Base-by-base conservation (phyloP, 2,888 invertebrate genomes). In the Physocephala rufipes region DNA sequence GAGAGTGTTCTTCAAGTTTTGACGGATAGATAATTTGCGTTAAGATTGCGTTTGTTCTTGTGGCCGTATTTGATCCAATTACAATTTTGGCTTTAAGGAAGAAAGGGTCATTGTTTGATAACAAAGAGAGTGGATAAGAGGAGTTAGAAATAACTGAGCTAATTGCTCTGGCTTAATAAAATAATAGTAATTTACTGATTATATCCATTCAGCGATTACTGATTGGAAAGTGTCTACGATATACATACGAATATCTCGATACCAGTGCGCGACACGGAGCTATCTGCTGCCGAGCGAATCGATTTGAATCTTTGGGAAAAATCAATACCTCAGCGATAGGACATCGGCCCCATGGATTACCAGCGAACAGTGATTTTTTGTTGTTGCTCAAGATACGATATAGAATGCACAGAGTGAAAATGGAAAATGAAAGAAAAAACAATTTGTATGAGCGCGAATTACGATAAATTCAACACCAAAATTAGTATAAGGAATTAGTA, bases 261-360 rank as follows among this genome's bases (percentile, higher is more conserved):
- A 36, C 47, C 47, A 67, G 58, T 67, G 67, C 67, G 36, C 55
- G 58, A 15, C 47, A 67, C 3, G 15, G 61, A 24, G 28, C 28
- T 28, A 28, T 30, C 49, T 49, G 26, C 58, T 58, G 26, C 26
- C 53, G n/a, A 49, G 49, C 13, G 49, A 2, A 66, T 66, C 55
- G 61, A 62, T 26, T 24, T 28, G 58, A 7, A 58, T 21, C 58
- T 61, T 62, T 61, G 30, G 51, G 49, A 59, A 68, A 68, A 68
- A 68, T 68, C 68, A 58, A 68, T 68, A 61, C 36, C 15, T 28
- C 28, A 30, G 24, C 49, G 30, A 16, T 19, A 58, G 76, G 77
- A 77, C 76, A 77, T 74, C 76, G 76, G 75, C 76, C 77, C 74
- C 74, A 74, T 76, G 76, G 76, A 75, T 74, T 74, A 68, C 68